Conservation (phyloP, 2,797 vertebrate species). For the Tapera naevia region DNA sequence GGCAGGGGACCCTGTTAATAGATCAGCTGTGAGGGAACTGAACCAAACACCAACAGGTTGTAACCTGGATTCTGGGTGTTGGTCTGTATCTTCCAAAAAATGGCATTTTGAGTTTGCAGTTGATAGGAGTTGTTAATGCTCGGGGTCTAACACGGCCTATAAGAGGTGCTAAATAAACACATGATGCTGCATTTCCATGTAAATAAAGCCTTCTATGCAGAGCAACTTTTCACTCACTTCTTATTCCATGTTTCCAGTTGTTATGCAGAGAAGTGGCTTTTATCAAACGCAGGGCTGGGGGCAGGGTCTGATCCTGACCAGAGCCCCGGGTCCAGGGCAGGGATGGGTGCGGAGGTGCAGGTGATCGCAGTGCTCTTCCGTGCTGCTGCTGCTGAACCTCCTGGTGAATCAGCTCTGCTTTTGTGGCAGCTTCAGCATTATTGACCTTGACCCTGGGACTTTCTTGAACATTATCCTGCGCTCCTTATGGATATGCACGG, state of each 20-base stretch:
- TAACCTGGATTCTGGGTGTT: conserved; percentile 43
- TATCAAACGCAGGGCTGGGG: neutral
- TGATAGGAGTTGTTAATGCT: neutral
- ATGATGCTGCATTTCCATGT: neutral
- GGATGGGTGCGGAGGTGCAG: neutral
- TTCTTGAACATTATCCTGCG: accelerated
- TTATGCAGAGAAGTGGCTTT: neutral
- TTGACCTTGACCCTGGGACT: neutral
- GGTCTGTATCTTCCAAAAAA: neutral
- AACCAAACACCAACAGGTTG: conserved; percentile 33
- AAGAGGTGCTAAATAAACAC: neutral
- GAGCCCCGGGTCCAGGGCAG: accelerated
- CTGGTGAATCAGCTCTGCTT: neutral
- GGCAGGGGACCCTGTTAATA: conserved; percentile 6
- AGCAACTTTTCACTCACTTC: neutral
- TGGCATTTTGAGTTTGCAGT: neutral
- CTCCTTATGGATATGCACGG: accelerated
- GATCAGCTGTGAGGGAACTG: conserved; percentile 44
- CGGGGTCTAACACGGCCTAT: neutral
- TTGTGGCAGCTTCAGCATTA: neutral
- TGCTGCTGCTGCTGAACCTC: neutral
- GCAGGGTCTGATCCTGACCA: accelerated
- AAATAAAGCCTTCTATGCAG: neutral
- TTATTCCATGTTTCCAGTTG: neutral
- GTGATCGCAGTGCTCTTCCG: neutral